Base-by-base conservation (phyloP, 2,797 vertebrate genomes). In the Nothura maculosa region DNA sequence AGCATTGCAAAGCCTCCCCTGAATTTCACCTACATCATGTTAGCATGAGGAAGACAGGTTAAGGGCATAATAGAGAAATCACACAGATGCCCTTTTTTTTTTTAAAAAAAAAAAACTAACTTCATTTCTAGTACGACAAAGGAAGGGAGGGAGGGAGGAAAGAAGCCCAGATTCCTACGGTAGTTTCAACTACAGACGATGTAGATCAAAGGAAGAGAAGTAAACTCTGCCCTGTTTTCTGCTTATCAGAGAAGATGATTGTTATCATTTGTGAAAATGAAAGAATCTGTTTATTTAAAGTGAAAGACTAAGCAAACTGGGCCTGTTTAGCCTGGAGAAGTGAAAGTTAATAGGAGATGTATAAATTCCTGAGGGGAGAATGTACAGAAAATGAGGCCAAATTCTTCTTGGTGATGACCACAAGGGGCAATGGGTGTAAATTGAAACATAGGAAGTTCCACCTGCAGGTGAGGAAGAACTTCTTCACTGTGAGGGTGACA, bases 181-280 rank as follows among this genome's bases (percentile, higher is more conserved):
- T 62, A 54, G n/a, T 24, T 89, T 90, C 76, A 68, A 14, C 76
- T 52, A 78, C 0, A 3, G 20, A 72, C 34, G 38, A 87, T 78
- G 40, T 82, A 69, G 75, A 81, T 76, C 66, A 87, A 90, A 94
- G 62, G 69, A 85, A 87, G 50, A 62, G 77, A 95, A 82, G 54
- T 6, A 66, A 87, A 24, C 22, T 55, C 85, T 87, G 45, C 70
- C 84, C 58, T 84, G 40, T 45, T 85, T 90, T 88, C 64, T 75
- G 58, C 66, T 92, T 43, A 83, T 90, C 66, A 72, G 40, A 47
- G 62, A 90, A 80, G 86, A 60, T 69, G 88, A 93, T 20, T 89
- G 73, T 72, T 63, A 73, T n/a, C n/a, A 74, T 28, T 69, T 21
- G n/a, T 58, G 85, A 63, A 89, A 89, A 87, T 52, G 73, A 81